Evolutionary conservation across 2,113 vertebrate genomes (phyloP), one percentile per base, ranked within the genome.

Genomic region (Burhinus oedicnemus): DNA sequence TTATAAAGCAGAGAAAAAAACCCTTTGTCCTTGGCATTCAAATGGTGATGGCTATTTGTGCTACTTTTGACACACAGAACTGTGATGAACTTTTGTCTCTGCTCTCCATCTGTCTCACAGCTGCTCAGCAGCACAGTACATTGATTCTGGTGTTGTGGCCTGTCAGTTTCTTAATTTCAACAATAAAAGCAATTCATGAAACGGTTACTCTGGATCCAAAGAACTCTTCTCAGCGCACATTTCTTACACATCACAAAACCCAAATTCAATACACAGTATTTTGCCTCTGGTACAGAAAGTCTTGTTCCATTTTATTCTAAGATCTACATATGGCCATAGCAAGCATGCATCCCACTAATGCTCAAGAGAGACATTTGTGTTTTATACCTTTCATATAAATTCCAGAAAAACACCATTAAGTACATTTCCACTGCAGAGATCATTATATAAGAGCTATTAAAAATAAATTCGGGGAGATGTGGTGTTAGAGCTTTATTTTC

Each of bases 61-160:
- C 85, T 83, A 16, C 90, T 92, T 88, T 34, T n/a, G 88, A 85
- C 68, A 40, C 0, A 0, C 58, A 83, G 72, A 89, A 68, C 72
- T 38, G 71, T 32, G 69, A 51, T 30, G 58, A 91, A 38, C 68
- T 68, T 87, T 47, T 84, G 78, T 68, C 40, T 71, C 47, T 52
- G 69, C 38, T 84, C 65, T 84, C 87, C 95, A 93, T 93, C 94
- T 96, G 96, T 32, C 74, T 61, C 49, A 6, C 94, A 97, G 91
- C 87, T 94, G 94, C 91, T 94, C 87, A 57, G 89, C 89, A 70
- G 80, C 83, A 60, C 40, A 74, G 60, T 8, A 11, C 61, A 15
- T 15, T 14, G 58, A 57, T 26, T 27, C 68, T 80, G 83, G 11
- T 54, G 34, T 52, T 60, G 44, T 0, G 17, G 70, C 58, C 66